Conservation (phyloP, 2,113 vertebrate species). For the Nibea coibor region DNA sequence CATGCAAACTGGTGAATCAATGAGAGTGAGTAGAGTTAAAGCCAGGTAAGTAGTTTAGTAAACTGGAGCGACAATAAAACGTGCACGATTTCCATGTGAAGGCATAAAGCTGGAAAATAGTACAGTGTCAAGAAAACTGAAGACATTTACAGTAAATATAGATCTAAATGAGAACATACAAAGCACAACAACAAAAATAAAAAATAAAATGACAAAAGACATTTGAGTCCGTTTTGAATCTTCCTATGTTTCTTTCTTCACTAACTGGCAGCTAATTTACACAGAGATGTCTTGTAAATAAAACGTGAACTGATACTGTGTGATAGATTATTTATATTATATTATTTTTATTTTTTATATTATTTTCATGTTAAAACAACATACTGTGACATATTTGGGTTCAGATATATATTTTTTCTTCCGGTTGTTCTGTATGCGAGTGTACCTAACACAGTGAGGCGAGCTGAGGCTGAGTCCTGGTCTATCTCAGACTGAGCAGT, state of each 20-base stretch:
- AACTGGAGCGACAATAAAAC: conserved; percentile 8
- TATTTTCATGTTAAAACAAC: neutral
- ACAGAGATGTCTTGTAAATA: neutral
- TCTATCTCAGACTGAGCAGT: conserved; percentile 92
- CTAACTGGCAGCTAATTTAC: neutral
- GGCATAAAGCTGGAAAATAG: conserved; percentile 25
- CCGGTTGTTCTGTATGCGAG: neutral
- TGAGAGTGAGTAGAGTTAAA: neutral
- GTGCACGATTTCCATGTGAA: conserved; percentile 35
- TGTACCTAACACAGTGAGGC: conserved; percentile 93
- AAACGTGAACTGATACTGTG: neutral
- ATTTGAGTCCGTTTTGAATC: neutral
- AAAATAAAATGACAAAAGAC: too few species aligned
- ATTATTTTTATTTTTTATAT: too few species aligned
- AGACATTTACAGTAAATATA: conserved; percentile 11
- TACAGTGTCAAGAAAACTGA: conserved; percentile 15
- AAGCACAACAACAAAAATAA: neutral
- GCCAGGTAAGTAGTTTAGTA: conserved; percentile 4
- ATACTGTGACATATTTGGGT: neutral
- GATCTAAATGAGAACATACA: neutral
- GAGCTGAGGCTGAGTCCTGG: conserved; percentile 90
- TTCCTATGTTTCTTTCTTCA: neutral
- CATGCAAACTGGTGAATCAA: conserved; percentile 24
- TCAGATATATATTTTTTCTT: neutral
- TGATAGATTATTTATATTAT: neutral